These are phyloP conservation scores for Venustaconcha ellipsiformis DNA, from an alignment of 1,140 invertebrate genomes.

Conservation along the genomic window DNA sequence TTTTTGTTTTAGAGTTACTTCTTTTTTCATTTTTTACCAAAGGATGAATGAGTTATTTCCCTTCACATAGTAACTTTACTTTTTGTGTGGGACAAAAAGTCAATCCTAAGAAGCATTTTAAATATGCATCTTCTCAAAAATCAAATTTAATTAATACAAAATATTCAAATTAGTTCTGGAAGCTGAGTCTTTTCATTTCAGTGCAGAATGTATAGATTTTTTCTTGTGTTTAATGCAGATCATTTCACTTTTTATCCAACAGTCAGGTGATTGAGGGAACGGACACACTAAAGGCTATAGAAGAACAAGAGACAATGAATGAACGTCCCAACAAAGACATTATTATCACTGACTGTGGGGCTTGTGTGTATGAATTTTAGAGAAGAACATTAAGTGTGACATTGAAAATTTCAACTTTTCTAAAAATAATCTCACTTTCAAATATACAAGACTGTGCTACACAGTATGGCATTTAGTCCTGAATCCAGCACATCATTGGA, in stretches of 20 bases:
- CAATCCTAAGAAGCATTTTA: no score
- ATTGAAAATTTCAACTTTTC: neutral
- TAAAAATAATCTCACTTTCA: neutral
- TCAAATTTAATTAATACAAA: neutral
- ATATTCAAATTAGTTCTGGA: neutral
- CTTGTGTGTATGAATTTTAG: slow-evolving; percentile 60
- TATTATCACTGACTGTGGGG: slow-evolving; percentile 65
- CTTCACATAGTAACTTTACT: no score
- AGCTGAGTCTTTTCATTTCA: neutral
- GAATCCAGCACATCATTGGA: neutral
- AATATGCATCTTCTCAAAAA: no score
- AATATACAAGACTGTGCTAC: neutral
- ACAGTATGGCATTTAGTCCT: neutral
- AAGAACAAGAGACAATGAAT: slow-evolving; percentile 64
- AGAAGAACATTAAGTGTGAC: neutral
- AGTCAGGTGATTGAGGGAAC: slow-evolving; percentile 70
- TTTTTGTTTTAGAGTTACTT: no score
- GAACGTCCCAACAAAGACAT: slow-evolving; percentile 71
- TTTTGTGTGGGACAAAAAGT: no score
- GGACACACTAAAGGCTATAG: slow-evolving; percentile 63
- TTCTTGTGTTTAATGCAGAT: no score
- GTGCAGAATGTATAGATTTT: no score
- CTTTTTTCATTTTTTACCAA: no score
- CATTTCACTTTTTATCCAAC: neutral
- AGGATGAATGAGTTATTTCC: no score